These are phyloP conservation scores for Novumbra hubbsi DNA, from an alignment of 2,797 vertebrate genomes.

Conservation along the genomic window DNA sequence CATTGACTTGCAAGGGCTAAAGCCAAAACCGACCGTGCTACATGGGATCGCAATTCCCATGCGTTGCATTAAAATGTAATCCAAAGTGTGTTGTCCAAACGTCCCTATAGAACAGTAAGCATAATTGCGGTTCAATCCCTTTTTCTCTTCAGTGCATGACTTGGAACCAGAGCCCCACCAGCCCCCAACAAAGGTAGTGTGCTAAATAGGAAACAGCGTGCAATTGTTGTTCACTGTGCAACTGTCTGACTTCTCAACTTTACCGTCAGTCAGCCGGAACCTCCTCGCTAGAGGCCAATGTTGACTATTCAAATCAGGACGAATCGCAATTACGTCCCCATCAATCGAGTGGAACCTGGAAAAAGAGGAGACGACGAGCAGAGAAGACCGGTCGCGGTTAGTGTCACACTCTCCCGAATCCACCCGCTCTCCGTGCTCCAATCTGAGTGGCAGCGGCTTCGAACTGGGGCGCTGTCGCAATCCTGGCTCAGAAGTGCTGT, in stretches of 20 bases:
- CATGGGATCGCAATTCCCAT: too few relatives aligned
- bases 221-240: not conserved
- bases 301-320: not conserved
- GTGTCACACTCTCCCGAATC: constrained; percentile 63
- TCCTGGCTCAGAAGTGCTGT: constrained; percentile 67
- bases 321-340: not conserved
- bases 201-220: too few relatives aligned
- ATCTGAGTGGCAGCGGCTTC: constrained; percentile 53
- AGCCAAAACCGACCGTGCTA: too few relatives aligned
- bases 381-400: constrained; percentile 51
- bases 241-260: not conserved
- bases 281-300: not conserved
- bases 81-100: too few relatives aligned
- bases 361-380: constrained; percentile 1
- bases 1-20: too few relatives aligned
- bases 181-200: too few relatives aligned
- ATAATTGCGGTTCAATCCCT: too few relatives aligned
- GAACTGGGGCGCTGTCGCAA: constrained; percentile 68
- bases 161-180: too few relatives aligned
- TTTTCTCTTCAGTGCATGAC: too few relatives aligned
- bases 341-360: not conserved
- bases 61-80: too few relatives aligned
- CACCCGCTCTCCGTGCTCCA: constrained; percentile 56
- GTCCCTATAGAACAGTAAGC: too few relatives aligned
- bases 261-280: not conserved